Conservation (phyloP, 2,888 invertebrate genomes). For the Branchipolynoe longqiensis region DNA sequence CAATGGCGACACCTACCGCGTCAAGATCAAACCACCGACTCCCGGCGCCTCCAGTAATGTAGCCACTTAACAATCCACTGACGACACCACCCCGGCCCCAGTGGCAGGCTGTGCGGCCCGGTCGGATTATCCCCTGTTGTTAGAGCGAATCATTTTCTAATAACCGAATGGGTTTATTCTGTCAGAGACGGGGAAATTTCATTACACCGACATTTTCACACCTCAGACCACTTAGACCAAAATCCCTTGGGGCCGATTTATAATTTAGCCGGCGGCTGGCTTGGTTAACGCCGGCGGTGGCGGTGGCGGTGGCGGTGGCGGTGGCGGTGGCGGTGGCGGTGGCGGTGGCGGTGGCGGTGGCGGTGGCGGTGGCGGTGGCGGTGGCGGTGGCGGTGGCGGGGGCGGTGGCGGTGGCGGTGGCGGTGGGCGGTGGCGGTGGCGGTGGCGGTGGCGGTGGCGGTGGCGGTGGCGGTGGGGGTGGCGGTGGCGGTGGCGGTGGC, state of each 20-base stretch:
- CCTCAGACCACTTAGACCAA: slow-evolving; percentile 26
- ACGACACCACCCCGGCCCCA: neutral
- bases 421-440: neutral
- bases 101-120: no score
- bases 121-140: slow-evolving; percentile 21
- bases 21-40: no score
- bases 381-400: neutral
- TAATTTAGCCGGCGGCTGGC: slow-evolving; percentile 29
- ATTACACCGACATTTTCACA: slow-evolving; percentile 45
- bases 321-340: neutral
- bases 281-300: neutral
- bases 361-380: neutral
- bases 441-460: neutral
- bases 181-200: slow-evolving; percentile 26
- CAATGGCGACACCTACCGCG: no score
- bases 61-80: neutral
- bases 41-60: slow-evolving; percentile 16
- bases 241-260: neutral
- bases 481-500: neutral
- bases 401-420: neutral
- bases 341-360: neutral
- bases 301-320: neutral
- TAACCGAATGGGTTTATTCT: slow-evolving; percentile 15
- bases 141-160: slow-evolving; percentile 23
- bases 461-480: neutral